phyloP scores from a whole-genome alignment of 2,113 vertebrate species.

The Halcyon senegalensis region DNA sequence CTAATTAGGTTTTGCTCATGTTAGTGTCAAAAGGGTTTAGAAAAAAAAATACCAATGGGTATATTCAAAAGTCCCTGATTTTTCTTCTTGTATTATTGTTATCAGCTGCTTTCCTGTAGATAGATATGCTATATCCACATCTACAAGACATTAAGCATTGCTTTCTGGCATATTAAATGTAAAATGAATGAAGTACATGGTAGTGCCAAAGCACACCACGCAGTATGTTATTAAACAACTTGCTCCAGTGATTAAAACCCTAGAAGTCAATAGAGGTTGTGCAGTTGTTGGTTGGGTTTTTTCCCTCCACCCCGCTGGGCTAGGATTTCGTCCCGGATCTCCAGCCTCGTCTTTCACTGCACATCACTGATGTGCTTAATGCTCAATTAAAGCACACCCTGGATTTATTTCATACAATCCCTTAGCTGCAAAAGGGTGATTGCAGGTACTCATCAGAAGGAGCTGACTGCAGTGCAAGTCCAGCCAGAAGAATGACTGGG shows the following conservation, averaged over 20 bases:
- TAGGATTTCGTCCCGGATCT: neutral
- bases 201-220: neutral
- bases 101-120: neutral
- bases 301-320: neutral
- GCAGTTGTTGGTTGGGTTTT: neutral
- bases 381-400: neutral
- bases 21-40: neutral
- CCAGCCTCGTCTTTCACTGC: neutral
- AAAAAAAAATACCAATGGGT: neutral
- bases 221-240: neutral
- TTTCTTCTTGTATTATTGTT: neutral
- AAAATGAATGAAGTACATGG: neutral
- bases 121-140: neutral
- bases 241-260: neutral
- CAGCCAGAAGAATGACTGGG: neutral
- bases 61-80: neutral
- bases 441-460: neutral
- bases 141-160: neutral
- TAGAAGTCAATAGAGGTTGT: neutral
- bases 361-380: neutral
- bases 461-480: neutral
- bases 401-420: neutral
- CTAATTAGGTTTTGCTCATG: conserved; percentile 44
- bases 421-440: neutral
- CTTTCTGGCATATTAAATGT: neutral